These are phyloP conservation scores for Argya squamiceps DNA, from an alignment of 2,797 vertebrate genomes.

Conservation along the genomic window DNA sequence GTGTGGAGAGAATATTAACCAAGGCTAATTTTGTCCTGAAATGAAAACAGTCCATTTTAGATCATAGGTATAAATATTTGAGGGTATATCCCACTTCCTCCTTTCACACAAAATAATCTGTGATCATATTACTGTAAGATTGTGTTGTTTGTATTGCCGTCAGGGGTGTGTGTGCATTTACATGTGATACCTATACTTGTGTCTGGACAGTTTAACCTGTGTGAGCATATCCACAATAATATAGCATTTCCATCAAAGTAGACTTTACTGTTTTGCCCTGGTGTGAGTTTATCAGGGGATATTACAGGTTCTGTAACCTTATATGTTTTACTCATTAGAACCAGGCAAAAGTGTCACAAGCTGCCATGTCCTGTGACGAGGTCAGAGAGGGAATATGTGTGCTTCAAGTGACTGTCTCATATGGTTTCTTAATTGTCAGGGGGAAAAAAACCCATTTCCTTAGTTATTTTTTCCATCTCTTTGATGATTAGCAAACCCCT, in stretches of 20 bases:
- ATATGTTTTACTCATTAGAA: neutral
- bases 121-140: neutral
- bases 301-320: accelerated
- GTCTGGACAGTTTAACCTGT: neutral
- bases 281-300: neutral
- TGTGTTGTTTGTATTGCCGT: neutral
- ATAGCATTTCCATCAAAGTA: neutral
- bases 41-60: neutral
- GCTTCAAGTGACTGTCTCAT: neutral
- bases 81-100: neutral
- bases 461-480: neutral
- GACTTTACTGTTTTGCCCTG: neutral
- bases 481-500: neutral
- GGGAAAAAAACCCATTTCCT: neutral
- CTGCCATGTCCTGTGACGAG: neutral
- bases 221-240: neutral
- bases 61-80: neutral
- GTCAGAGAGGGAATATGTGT: neutral
- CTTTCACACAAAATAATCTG: neutral
- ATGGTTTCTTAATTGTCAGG: neutral
- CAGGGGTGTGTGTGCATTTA: accelerated
- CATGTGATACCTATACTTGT: neutral
- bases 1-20: neutral
- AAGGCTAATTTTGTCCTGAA: neutral
- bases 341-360: neutral